These are phyloP conservation scores for Oenanthe melanoleuca DNA, from an alignment of 2,113 vertebrate genomes.

Conservation along the genomic window DNA sequence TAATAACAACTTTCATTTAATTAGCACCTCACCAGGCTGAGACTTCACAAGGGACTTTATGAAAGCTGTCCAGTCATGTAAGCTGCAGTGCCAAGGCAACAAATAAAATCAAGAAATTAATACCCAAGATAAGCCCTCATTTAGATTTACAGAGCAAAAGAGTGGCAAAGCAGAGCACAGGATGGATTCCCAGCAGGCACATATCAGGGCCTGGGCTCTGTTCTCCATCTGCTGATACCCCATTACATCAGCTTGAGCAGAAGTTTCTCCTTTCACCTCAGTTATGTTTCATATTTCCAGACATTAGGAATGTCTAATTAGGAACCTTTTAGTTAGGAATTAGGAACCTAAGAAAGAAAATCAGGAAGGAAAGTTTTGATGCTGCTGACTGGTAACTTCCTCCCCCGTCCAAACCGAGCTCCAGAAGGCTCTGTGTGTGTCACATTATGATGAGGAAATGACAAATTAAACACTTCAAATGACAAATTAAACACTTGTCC, in stretches of 20 bases:
- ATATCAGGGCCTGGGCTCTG: not conserved
- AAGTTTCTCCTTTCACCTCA: not conserved
- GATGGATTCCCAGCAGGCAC: not conserved
- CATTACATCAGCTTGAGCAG: not conserved
- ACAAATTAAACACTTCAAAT: not conserved
- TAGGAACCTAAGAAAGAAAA: not conserved
- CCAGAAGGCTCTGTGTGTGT: not conserved
- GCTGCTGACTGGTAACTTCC: not conserved
- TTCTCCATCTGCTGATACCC: not conserved
- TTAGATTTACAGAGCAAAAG: not conserved
- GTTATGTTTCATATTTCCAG: not conserved
- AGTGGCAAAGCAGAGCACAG: not conserved
- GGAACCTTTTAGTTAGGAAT: not conserved
- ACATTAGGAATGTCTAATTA: not conserved
- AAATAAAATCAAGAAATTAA: conserved; percentile 14
- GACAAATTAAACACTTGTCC: not conserved
- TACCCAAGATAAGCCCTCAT: not conserved
- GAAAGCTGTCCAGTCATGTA: not conserved
- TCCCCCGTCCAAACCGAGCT: not conserved
- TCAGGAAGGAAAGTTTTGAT: not conserved
- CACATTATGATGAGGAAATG: not conserved
- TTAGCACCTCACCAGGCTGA: conserved; percentile 34
- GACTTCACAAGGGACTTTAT: conserved; percentile 8
- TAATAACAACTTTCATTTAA: conserved; percentile 42
- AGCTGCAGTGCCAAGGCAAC: conserved; percentile 11